Base-by-base conservation (phyloP, 2,888 invertebrate species). In the Lasioglossum calceatum region DNA sequence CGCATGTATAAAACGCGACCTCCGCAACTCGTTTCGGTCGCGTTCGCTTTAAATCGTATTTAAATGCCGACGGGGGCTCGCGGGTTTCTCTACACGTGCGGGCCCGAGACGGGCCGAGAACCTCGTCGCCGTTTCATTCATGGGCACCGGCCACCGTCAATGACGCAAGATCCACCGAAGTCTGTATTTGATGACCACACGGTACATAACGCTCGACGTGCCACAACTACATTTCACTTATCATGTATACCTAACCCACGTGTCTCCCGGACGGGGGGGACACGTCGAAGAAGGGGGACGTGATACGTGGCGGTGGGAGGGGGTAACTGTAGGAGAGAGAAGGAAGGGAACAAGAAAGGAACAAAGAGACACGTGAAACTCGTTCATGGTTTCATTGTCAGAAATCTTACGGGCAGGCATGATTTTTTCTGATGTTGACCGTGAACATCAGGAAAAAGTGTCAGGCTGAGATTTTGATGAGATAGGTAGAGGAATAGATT, bases 11-110 rank as follows among this genome's bases (percentile, higher is more conserved):
- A 91, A 91, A 87, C 90, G 92, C 91, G 92, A 92, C 91, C 92
- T 90, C 91, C 88, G 89, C 92, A 91, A 92, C 91, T 85, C 91
- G 89, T 91, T 91, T 91, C 85, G 89, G 86, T 83, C 82, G 84
- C 87, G 88, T 86, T 89, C 91, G 84, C 84, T 91, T 91, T 92
- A 92, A 92, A 89, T 87, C 89, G 88, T 86, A 89, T 92, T 92
- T 92, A 92, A 92, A 91, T 90, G 88, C 89, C 91, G 89, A 81
- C 82, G 77, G 79, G 87, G 73, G 82, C 84, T 61, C 84, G 82
- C 36, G 71, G 42, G 42, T 23, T 42, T 39, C 39, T 71, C 39
- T 71, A 71, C 71, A 71, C 71, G 70, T 71, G 71, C 64, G 16
- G 64, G 27, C 32, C 64, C 32, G 64, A 64, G 32, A 27, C 64